A percentile compares a stretch with the other conserved stretches of the same genome.
Evolutionary conservation across 2,113 vertebrate genomes (phyloP).

Genomic region (Sinocyclocheilus anophthalmus): DNA sequence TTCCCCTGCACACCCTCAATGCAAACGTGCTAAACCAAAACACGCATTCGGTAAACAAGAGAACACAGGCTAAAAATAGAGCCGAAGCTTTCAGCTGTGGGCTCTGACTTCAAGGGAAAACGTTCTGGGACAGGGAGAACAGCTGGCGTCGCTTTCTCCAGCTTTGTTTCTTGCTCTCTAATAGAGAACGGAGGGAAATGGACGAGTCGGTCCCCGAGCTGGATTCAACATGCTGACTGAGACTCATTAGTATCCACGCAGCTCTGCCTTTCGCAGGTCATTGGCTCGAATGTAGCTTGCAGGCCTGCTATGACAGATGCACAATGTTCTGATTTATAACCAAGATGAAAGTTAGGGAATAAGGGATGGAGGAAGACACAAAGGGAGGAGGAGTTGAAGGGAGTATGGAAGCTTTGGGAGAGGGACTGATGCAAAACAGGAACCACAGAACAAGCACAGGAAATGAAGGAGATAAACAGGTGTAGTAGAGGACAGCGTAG

Average conservation of each 20-base stretch:
- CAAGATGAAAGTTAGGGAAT: conserved; percentile 23
- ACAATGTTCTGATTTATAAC: conserved; percentile 44
- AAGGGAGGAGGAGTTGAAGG: background rate
- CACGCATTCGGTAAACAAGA: conserved; percentile 8
- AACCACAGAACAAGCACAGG: conserved; percentile 48
- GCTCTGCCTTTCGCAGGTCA: background rate
- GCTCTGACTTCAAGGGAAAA: conserved; percentile 8
- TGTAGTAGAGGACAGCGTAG: conserved; percentile 17
- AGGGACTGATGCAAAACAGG: conserved; percentile 33
- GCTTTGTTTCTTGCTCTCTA: background rate
- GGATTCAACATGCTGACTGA: background rate
- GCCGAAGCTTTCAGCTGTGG: background rate
- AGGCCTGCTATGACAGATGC: background rate
- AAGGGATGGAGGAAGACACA: conserved; percentile 23
- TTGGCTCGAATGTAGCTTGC: background rate
- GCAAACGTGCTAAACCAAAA: conserved; percentile 21
- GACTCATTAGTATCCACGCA: conserved; percentile 18
- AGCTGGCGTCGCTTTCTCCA: background rate
- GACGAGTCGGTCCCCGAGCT: background rate
- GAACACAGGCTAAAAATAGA: conserved; percentile 35
- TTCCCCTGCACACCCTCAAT: conserved; percentile 7
- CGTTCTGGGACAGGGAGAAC: background rate
- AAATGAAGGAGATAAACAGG: conserved; percentile 53
- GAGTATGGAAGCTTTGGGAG: conserved; percentile 27
- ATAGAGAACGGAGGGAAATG: background rate